Evolutionary conservation across 2,888 invertebrate genomes (phyloP), one percentile per base, ranked within the genome.

Genomic region (Plusia festucae): DNA sequence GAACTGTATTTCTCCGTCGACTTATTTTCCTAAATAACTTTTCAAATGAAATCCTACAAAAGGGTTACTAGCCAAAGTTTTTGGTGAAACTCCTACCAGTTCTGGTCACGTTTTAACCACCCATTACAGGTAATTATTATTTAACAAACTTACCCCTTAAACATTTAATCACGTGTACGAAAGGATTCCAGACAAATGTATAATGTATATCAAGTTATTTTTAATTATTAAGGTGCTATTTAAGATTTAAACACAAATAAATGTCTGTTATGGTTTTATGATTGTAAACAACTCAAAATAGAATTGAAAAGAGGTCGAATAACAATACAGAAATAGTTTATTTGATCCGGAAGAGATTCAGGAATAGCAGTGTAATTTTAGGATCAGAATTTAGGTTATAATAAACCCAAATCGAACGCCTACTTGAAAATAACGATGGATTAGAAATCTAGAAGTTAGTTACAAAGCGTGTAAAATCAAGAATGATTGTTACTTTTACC

Each of bases 301-400:
- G 74, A 16, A n/a, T 51, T 18, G 44, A 44, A 78, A 73, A 46
- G 61, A 73, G 73, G 78, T 52, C 68, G 58, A 52, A 27, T 30
- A 22, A 49, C 27, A 27, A 46, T 67, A 59, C 16, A 18, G 53
- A 40, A 46, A 57, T 68, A 67, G 58, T 59, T 73, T 61, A 73
- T 59, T 52, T 55, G 55, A 59, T 44, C 60, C 68, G 78, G 78
- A 73, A 67, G 68, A 55, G 58, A 46, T 49, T 40, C 15, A 18
- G 54, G 27, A 22, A 55, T 32, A 49, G 32, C 8, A 18, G 40
- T 65, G 44, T 34, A 11, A 52, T 65, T 73, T 56, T n/a, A 9
- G 40, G 34, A 40, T 52, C 40, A 65, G 44, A 53, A 75, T 58
- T 52, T 24, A 9, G 57, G 66, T 65, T 53, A 34, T 40, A 27